Conservation (phyloP, 2,113 vertebrate genomes). For the Stictonetta naevosa region DNA sequence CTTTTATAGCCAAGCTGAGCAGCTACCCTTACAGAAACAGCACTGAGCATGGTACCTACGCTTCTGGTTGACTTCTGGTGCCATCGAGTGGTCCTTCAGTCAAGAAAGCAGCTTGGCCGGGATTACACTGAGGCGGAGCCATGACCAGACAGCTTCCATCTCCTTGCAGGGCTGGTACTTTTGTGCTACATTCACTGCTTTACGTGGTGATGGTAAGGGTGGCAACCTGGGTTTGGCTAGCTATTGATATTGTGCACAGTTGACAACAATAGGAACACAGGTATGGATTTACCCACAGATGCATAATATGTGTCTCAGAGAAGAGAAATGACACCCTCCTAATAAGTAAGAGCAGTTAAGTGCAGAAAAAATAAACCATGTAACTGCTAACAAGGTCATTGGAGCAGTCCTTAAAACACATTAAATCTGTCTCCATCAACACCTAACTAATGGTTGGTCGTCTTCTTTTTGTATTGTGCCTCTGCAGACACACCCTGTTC, state of each 20-base stretch:
- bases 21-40: neutral
- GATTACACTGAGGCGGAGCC: neutral
- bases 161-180: neutral
- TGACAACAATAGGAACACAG: neutral
- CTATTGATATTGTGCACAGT: neutral
- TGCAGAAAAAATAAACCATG: neutral
- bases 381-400: neutral
- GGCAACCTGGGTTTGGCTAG: neutral
- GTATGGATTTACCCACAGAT: neutral
- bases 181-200: neutral
- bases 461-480: slow-evolving; percentile 62
- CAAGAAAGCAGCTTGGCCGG: neutral
- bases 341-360: neutral
- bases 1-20: neutral
- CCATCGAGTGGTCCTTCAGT: neutral
- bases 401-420: slow-evolving; percentile 35
- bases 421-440: slow-evolving; percentile 43
- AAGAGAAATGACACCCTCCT: neutral
- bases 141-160: neutral
- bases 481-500: neutral
- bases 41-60: neutral
- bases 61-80: neutral
- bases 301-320: neutral
- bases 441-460: slow-evolving; percentile 52
- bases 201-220: neutral